Conservation (phyloP, 2,113 vertebrate genomes). For the Rhinolophus ferrumequinum region DNA sequence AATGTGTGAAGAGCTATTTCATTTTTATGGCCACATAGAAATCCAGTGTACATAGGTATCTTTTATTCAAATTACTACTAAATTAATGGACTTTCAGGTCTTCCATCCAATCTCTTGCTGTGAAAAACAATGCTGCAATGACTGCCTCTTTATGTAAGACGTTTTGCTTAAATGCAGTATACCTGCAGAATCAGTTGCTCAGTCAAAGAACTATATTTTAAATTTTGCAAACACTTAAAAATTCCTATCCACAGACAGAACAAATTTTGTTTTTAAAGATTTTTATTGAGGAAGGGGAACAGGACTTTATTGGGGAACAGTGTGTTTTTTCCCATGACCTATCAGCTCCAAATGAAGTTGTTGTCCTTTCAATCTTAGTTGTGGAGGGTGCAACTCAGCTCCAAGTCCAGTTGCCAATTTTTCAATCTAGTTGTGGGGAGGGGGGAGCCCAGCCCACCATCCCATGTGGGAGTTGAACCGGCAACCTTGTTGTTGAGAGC, state of each 20-base stretch:
- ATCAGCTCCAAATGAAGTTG: too few relatives aligned
- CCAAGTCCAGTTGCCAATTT: too few relatives aligned
- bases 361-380: too few relatives aligned
- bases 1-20: background rate
- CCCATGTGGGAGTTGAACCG: too few relatives aligned
- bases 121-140: background rate
- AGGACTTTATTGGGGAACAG: too few relatives aligned
- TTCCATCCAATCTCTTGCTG: background rate
- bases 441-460: too few relatives aligned
- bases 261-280: too few relatives aligned
- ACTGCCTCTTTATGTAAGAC: background rate
- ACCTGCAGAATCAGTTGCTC: background rate
- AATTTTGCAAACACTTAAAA: constrained; percentile 36
- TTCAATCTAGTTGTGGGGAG: too few relatives aligned
- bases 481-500: too few relatives aligned
- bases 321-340: too few relatives aligned
- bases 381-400: too few relatives aligned
- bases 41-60: background rate
- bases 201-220: background rate
- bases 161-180: background rate
- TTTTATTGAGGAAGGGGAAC: too few relatives aligned
- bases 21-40: background rate
- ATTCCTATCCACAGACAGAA: background rate
- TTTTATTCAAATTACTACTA: background rate
- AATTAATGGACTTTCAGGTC: background rate